Evolutionary conservation across 2,797 vertebrate species (phyloP), one percentile per base, ranked within the genome.

Genomic region (Selene dorsalis): DNA sequence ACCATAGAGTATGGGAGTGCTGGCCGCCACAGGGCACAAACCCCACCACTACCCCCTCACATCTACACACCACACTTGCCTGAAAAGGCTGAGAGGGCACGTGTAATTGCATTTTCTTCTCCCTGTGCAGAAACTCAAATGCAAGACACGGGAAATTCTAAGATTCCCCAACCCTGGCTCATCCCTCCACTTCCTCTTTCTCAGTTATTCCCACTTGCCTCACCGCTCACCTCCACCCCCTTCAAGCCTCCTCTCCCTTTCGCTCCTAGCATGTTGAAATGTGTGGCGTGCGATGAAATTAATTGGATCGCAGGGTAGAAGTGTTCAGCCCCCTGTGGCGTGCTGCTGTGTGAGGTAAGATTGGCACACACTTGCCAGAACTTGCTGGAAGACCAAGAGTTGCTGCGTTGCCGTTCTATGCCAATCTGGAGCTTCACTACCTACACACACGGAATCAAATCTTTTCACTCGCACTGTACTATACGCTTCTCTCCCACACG

Each of bases 31-130:
- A 68, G 88, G 88, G 86, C 88, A 76, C 84, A 82, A 79, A 78
- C 80, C 77, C 79, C 77, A 74, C 69, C 63, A 53, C 86, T 82
- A 70, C 84, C 71, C 75, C 74, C 83, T 84, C 71, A 79, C 81
- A 82, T 79, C 58, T 74, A 71, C 83, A 79, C 77, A 64, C 76
- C 76, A 76, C 74, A 73, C 88, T 88, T 73, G 73, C 88, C 89
- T 90, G 91, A 89, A 91, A 89, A 90, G 90, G 86, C 89, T 90
- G 84, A 91, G 89, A 87, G 91, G 84, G 89, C 89, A 91, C 87
- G 87, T 93, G 93, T 94, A 94, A 95, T 94, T 95, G 93, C 93
- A 90, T 95, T 94, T 94, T 90, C 89, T 74, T 88, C 82, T 82
- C 76, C 83, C 89, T 63, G 78, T 90, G 87, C 88, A 89, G 87